phyloP scores from a whole-genome alignment of 2,888 invertebrate species.

The Megalurothrips usitatus region DNA sequence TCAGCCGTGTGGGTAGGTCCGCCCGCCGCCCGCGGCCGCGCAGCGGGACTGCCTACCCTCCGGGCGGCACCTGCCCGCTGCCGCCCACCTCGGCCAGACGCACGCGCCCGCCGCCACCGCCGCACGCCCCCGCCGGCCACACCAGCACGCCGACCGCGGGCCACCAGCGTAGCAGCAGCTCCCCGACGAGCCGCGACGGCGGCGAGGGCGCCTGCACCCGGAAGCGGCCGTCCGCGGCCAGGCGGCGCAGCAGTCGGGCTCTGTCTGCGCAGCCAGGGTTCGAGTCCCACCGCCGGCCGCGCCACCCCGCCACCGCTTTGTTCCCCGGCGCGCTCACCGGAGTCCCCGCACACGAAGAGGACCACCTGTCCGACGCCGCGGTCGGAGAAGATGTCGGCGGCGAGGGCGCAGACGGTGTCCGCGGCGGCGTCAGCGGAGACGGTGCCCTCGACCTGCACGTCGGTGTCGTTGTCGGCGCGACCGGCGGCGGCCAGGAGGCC shows the following conservation, averaged over 20 bases:
- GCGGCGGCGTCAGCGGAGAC: background rate
- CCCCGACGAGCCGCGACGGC: background rate
- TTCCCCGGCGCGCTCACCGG: background rate
- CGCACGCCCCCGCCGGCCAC: background rate
- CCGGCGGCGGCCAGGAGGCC: background rate
- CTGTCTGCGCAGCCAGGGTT: background rate
- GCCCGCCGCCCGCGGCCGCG: no score
- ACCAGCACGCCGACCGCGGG: background rate
- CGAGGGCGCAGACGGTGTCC: background rate
- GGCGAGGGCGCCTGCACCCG: background rate
- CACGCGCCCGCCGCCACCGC: no score
- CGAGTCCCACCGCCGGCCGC: background rate
- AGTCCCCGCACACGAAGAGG: background rate
- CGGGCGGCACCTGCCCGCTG: no score
- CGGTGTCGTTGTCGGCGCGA: background rate
- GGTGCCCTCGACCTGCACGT: background rate
- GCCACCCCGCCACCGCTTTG: no score
- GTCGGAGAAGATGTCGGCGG: background rate
- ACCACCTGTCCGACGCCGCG: background rate
- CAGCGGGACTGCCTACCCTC: no score
- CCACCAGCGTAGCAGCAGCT: background rate
- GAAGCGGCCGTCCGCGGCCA: slow-evolving; percentile 6
- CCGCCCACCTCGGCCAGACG: no score
- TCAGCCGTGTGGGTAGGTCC: no score
- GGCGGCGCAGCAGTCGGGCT: background rate